Evolutionary conservation across 92 coral and sea anemone genomes (phyloP).

Genomic region (Parazoanthus swiftii): DNA sequence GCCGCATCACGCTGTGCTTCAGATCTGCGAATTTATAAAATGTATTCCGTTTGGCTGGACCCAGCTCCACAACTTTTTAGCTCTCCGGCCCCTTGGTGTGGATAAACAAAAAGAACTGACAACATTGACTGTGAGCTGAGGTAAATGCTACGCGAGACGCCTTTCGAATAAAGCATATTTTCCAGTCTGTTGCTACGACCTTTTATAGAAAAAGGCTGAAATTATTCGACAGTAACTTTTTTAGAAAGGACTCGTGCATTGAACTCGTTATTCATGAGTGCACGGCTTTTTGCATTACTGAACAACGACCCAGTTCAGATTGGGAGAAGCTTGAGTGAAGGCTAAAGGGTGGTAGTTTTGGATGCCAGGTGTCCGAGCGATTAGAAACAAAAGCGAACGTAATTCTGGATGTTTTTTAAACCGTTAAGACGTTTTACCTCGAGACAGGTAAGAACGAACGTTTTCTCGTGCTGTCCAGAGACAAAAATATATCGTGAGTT

Average conservation of each 20-base stretch:
- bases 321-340: too few species aligned
- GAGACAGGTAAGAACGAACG: too few species aligned
- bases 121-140: not conserved
- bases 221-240: not conserved
- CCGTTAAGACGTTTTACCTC: too few species aligned
- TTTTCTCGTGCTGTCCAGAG: too few species aligned
- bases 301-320: too few species aligned
- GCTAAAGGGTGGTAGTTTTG: too few species aligned
- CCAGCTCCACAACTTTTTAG: not conserved
- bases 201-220: not conserved
- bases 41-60: not conserved
- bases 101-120: not conserved
- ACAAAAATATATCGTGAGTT: not conserved
- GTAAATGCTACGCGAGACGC: not conserved
- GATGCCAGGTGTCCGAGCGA: too few species aligned
- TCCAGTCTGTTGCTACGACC: not conserved
- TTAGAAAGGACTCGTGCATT: not conserved
- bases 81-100: not conserved
- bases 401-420: too few species aligned
- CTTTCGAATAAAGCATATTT: not conserved
- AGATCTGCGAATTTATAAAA: not conserved
- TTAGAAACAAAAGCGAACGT: too few species aligned
- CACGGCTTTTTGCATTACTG: too few species aligned
- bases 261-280: not conserved
- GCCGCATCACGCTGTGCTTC: not conserved